phyloP scores from a whole-genome alignment of 2,888 invertebrate species.

The Gymnosoma rotundatum region DNA sequence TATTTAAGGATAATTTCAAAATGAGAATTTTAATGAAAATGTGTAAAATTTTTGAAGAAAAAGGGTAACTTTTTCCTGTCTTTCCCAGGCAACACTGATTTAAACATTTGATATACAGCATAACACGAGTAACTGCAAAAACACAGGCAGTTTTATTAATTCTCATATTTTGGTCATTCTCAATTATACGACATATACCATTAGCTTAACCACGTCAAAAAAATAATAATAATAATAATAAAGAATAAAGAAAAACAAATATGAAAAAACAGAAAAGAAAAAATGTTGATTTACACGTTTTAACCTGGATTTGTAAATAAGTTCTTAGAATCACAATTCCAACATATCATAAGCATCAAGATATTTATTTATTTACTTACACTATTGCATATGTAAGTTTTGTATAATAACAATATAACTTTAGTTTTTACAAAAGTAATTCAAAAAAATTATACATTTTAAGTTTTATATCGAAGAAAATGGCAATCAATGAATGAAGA shows the following conservation, averaged over 20 bases:
- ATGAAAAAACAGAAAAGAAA: neutral
- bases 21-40: too few relatives aligned
- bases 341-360: neutral
- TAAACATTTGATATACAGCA: neutral
- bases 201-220: conserved; percentile 42
- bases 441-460: too few relatives aligned
- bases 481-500: too few relatives aligned
- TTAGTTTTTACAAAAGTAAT: too few relatives aligned
- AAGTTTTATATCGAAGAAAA: too few relatives aligned
- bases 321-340: neutral
- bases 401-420: too few relatives aligned
- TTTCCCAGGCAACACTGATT: too few relatives aligned
- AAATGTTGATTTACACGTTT: neutral
- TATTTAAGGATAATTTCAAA: too few relatives aligned
- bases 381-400: too few relatives aligned
- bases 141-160: conserved; percentile 58
- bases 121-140: conserved; percentile 3
- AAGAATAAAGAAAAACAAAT: neutral
- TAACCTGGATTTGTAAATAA: neutral
- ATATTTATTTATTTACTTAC: neutral
- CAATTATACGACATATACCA: conserved; percentile 58
- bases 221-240: neutral
- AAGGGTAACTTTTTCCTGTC: too few relatives aligned
- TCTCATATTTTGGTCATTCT: conserved; percentile 59
- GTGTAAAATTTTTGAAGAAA: too few relatives aligned